Evolutionary conservation across 2,888 invertebrate species (phyloP), one percentile per base, ranked within the genome.

Genomic region (Drosophila lacicola): DNA sequence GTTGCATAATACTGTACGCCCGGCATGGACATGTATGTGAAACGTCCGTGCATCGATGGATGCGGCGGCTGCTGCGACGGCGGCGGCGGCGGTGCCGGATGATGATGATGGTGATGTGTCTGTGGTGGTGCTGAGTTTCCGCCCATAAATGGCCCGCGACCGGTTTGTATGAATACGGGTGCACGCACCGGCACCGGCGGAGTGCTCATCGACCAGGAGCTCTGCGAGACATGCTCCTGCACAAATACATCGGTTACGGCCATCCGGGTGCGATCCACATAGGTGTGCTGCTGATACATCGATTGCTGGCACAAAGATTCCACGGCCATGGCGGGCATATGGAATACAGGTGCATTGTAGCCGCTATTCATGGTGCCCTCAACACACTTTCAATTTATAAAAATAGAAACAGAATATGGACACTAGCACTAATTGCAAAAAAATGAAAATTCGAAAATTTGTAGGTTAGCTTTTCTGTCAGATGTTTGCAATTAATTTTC

Each of bases 221-320:
- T 74, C 25, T 83, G 82, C 5, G 77, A 80, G 3, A 80, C 56
- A 13, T 70, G 88, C 69, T 88, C 74, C 50, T 86, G 83, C 21
- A 88, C 80, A 9, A 65, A 53, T 0, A 80, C 67, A 37, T 86
- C 82, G 2, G 80, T 82, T 9, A 72, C 64, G 8, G 55, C 63
- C 66, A 70, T 66, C 36, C 78, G 88, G 34, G 56, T 69, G 34
- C 74, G 83, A 45, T 88, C 82, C 54, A 80, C 47, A 50, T 72
- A 80, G 4, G 88, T 88, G 44, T 70, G 79, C 37, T 79, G 88
- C 33, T 82, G 83, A 47, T 80, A 86, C 65, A 78, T 62, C 13
- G 82, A 67, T 19, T 88, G 82, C 50, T 88, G 82, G 55, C 66
- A 75, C 14, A 74, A n/a, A 4, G 82, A 76, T 29, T 88, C 82